phyloP scores from a whole-genome alignment of 2,113 vertebrate genomes.

The Lanius collurio region DNA sequence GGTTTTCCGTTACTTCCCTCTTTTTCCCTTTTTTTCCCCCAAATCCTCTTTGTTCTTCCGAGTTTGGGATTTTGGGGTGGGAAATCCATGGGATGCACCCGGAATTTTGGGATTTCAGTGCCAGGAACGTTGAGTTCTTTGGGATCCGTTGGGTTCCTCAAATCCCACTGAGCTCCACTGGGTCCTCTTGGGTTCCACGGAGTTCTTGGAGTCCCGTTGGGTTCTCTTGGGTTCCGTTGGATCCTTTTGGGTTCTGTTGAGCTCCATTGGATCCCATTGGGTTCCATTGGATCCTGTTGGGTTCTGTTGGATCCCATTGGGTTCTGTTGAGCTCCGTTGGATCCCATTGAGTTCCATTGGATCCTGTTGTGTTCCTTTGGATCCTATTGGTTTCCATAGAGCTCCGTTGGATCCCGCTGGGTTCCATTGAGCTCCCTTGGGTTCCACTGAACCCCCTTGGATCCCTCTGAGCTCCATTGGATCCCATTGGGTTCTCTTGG shows the following conservation, averaged over 20 bases:
- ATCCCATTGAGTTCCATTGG: too few species aligned
- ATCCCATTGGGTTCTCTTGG: rapidly evolving
- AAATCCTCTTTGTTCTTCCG: too few species aligned
- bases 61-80: too few species aligned
- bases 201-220: not conserved
- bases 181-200: rapidly evolving
- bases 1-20: too few species aligned
- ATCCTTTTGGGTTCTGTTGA: rapidly evolving
- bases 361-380: rapidly evolving
- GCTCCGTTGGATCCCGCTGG: rapidly evolving
- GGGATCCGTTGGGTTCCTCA: too few species aligned
- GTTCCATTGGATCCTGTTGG: rapidly evolving
- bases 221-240: not conserved
- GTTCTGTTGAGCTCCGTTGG: too few species aligned
- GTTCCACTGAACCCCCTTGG: not conserved
- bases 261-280: rapidly evolving
- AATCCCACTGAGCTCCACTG: not conserved
- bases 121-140: too few species aligned
- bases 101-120: too few species aligned
- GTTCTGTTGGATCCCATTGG: too few species aligned
- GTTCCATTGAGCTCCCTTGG: rapidly evolving
- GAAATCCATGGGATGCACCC: too few species aligned
- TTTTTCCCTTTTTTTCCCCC: too few species aligned
- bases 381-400: rapidly evolving
- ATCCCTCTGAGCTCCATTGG: too few species aligned